Base-by-base conservation (phyloP, 2,797 vertebrate genomes). In the Microchirus variegatus region DNA sequence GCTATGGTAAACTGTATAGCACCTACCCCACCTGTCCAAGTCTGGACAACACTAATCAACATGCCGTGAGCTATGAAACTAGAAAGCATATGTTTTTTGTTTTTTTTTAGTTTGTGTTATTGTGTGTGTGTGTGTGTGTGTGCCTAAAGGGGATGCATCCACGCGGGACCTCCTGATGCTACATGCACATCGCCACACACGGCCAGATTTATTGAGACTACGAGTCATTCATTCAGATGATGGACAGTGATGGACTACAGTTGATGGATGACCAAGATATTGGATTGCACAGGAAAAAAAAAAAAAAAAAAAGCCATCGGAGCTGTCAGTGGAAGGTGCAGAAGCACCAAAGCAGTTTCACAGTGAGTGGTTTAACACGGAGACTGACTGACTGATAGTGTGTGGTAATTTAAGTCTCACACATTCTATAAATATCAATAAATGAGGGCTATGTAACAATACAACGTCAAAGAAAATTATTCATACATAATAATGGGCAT, bases 41-140 rank as follows among this genome's bases (percentile, higher is more conserved):
- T 44, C 61, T 49, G 55, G 77, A 82, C 81, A 81, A 72, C 41
- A 8, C 62, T 87, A 60, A 80, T 90, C 86, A 85, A 85, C 83
- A 88, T 10, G 68, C 82, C 79, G 50, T 36, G 16, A 81, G 84
- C 76, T 73, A 84, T 68, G 71, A 70, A 80, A 63, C 44, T 52
- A 51, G 43, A 63, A 75, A 69, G 80, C 70, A 74, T 63, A 67
- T 71, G 70, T 44, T 59, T 60, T 58, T n/a, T n/a, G n/a, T n/a
- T n/a, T n/a, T n/a, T n/a, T n/a, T n/a, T n/a, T n/a, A n/a, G n/a
- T n/a, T n/a, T 52, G 56, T 78, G 63, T n/a, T n/a, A n/a, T 62
- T 57, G 17, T 66, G 66, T 70, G 19, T 75, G 42, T 36, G 9
- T 53, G 35, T 41, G 19, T 60, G 66, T 64, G 52, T 71, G 55